These are phyloP conservation scores for Copidosoma aretas DNA, from an alignment of 2,888 invertebrate genomes.

Conservation along the genomic window DNA sequence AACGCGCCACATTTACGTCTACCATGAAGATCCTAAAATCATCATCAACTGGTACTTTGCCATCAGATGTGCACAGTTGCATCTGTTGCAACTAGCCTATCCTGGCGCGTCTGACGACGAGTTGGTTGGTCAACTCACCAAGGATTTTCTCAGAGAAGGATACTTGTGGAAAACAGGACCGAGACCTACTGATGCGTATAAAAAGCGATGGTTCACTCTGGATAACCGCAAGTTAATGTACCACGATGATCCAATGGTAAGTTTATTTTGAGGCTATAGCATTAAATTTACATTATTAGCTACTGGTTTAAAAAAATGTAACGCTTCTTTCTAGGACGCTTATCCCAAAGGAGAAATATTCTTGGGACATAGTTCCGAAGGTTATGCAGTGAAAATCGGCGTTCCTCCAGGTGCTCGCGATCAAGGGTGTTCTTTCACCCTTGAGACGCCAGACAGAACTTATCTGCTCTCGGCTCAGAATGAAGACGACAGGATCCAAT, in stretches of 20 bases:
- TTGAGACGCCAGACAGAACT: slow-evolving; percentile 80
- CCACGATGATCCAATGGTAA: slow-evolving; percentile 80
- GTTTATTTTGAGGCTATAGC: slow-evolving; percentile 30
- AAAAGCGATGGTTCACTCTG: slow-evolving; percentile 87
- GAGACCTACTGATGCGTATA: slow-evolving; percentile 78
- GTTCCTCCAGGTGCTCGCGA: slow-evolving; percentile 74
- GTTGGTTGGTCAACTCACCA: slow-evolving; percentile 74
- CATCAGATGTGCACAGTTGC: slow-evolving; percentile 83
- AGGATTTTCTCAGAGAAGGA: slow-evolving; percentile 86
- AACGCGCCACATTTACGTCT: slow-evolving; percentile 86
- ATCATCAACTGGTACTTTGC: slow-evolving; percentile 87
- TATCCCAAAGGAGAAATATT: slow-evolving; percentile 92
- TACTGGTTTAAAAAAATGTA: not conserved
- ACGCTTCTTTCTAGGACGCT: slow-evolving; percentile 69
- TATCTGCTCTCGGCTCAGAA: slow-evolving; percentile 79
- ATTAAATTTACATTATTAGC: not conserved
- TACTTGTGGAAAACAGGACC: slow-evolving; percentile 92
- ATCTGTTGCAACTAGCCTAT: slow-evolving; percentile 82
- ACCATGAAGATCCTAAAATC: slow-evolving; percentile 84
- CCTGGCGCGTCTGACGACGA: slow-evolving; percentile 78
- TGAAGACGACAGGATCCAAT: slow-evolving; percentile 79
- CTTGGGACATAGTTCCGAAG: slow-evolving; percentile 79
- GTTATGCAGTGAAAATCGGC: slow-evolving; percentile 76
- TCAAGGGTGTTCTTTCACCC: slow-evolving; percentile 80
- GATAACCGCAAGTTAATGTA: slow-evolving; percentile 93